These are phyloP conservation scores for Silurus asotus DNA, from an alignment of 2,113 vertebrate species.

Conservation along the genomic window DNA sequence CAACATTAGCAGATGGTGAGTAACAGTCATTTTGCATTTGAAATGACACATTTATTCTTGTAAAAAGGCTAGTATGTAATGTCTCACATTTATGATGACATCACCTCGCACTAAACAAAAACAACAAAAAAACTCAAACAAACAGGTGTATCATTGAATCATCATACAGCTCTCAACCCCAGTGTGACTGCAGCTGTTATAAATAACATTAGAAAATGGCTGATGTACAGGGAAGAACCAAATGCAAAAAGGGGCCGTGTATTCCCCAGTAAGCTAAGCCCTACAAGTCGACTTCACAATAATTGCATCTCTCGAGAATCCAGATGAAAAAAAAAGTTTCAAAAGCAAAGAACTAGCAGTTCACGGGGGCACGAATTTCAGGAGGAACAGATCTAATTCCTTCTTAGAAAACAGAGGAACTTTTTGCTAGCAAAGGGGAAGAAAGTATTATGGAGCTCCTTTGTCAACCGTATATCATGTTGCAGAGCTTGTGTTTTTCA, in stretches of 20 bases:
- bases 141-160: neutral
- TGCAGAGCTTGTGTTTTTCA: constrained; percentile 26
- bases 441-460: constrained; percentile 45
- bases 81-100: neutral
- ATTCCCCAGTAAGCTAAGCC: constrained; percentile 62
- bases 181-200: constrained; percentile 56
- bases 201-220: constrained; percentile 62
- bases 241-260: constrained; percentile 50
- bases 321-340: constrained; percentile 59
- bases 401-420: constrained; percentile 61
- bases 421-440: constrained; percentile 61
- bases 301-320: constrained; percentile 74
- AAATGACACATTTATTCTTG: neutral
- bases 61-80: neutral
- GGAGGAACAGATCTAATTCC: constrained; percentile 54
- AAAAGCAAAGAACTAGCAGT: constrained; percentile 54
- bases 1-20: neutral
- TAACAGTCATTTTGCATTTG: neutral
- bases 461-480: constrained; percentile 51
- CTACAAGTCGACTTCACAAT: constrained; percentile 71
- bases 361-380: constrained; percentile 60
- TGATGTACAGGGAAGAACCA: constrained; percentile 45
- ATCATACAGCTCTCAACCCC: constrained; percentile 1
- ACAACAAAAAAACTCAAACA: too few relatives aligned
- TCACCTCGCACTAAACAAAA: neutral